Percentiles rank a stretch among this genome's conserved stretches.
phyloP scores from a whole-genome alignment of 2,113 vertebrate species.

The Spizaetus ornatus region DNA sequence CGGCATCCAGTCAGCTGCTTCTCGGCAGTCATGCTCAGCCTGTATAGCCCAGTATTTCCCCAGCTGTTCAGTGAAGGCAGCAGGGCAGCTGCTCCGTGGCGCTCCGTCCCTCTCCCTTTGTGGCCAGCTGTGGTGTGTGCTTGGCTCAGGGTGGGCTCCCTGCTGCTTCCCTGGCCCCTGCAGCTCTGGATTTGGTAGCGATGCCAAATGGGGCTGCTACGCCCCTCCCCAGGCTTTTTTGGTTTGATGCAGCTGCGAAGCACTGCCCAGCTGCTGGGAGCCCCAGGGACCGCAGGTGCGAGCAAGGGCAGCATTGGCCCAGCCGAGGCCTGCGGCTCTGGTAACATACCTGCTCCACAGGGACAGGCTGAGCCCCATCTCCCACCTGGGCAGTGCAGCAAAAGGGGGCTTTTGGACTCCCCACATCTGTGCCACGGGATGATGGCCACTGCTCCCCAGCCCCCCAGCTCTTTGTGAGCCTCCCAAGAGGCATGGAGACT shows the following conservation, averaged over 20 bases:
- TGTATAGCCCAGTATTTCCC: not conserved
- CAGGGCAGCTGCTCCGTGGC: fast-evolving
- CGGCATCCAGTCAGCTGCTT: not conserved
- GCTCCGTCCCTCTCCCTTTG: not conserved
- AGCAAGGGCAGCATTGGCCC: not conserved
- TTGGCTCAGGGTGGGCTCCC: not conserved
- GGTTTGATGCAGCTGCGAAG: fast-evolving
- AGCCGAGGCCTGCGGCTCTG: fast-evolving
- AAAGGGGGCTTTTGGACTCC: not conserved
- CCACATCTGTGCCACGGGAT: not conserved
- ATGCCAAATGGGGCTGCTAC: not conserved
- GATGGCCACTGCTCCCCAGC: not conserved
- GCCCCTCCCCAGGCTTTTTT: not conserved
- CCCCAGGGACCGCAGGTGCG: not conserved
- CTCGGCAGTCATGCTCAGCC: not conserved
- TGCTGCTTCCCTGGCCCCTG: not conserved
- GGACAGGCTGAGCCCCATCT: not conserved
- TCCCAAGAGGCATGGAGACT: fast-evolving
- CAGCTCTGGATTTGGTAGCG: not conserved
- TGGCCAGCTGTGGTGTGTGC: no score
- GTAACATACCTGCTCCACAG: not conserved
- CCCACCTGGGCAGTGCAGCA: fast-evolving
- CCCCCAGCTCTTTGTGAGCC: not conserved
- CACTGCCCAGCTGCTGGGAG: not conserved
- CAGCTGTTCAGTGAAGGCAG: not conserved